A percentile compares a stretch with the other conserved stretches of the same genome.
phyloP scores from a whole-genome alignment of 1,140 invertebrate genomes.

The Thaumetopoea pityocampa region DNA sequence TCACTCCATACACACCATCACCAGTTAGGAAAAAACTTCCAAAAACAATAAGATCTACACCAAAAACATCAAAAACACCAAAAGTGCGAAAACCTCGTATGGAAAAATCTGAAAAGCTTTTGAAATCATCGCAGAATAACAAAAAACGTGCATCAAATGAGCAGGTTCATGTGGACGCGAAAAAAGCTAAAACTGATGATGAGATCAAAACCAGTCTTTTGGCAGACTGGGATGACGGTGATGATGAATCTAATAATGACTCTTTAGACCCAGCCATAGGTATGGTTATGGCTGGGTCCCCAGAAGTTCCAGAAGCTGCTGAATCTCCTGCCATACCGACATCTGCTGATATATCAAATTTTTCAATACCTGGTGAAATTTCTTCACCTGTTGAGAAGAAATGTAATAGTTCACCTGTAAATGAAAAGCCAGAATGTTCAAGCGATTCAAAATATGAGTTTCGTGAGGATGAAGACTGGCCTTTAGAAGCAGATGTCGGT shows the following conservation, averaged over 20 bases:
- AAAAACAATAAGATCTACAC: conserved; percentile 37
- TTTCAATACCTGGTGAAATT: conserved; percentile 33
- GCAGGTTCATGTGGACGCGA: conserved; percentile 33
- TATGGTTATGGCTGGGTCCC: conserved; percentile 50
- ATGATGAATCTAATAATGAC: conserved; percentile 64
- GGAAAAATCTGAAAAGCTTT: conserved; percentile 42
- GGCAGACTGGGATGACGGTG: conserved; percentile 72
- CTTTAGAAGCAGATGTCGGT: conserved; percentile 63
- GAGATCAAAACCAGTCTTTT: conserved; percentile 73
- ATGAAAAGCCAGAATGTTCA: conserved; percentile 51
- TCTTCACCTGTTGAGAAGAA: conserved; percentile 35
- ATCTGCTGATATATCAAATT: conserved; percentile 41
- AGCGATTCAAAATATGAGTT: conserved; percentile 75
- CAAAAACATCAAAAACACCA: conserved; percentile 42
- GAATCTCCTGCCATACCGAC: conserved; percentile 56
- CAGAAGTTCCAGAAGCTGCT: conserved; percentile 65
- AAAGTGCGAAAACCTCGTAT: conserved; percentile 44
- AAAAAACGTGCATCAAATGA: conserved; percentile 47
- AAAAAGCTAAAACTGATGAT: conserved; percentile 66
- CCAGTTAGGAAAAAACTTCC: conserved; percentile 50
- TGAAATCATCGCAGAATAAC: conserved; percentile 29
- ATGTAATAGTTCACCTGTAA: conserved; percentile 35
- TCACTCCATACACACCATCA: conserved; percentile 62
- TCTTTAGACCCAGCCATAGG: too few species aligned
- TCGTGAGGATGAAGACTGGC: conserved; percentile 76